A percentile compares a stretch with the other conserved stretches of the same genome.
Evolutionary conservation across 30 jellyfish, hydroid and myxozoan genomes (phyloP).

Genomic region (Turritopsis rubra): DNA sequence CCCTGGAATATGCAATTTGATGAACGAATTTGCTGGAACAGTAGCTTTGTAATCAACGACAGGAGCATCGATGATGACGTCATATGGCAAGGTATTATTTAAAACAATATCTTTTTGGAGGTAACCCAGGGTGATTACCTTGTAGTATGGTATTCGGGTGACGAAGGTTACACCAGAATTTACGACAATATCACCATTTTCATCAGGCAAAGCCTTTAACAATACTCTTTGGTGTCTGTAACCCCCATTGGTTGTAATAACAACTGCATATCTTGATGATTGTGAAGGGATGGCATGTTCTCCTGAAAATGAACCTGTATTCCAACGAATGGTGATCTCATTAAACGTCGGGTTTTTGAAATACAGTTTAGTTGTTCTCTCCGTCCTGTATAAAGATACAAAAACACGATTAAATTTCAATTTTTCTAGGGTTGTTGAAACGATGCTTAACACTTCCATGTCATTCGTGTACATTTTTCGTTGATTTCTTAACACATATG

Average conservation of each 20-base stretch:
- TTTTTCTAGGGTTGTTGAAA: background rate
- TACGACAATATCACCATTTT: background rate
- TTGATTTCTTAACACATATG: background rate
- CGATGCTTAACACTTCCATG: background rate
- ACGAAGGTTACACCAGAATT: background rate
- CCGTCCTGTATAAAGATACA: background rate
- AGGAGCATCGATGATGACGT: background rate
- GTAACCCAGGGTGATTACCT: background rate
- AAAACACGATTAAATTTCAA: background rate
- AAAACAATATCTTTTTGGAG: slow-evolving; percentile 10
- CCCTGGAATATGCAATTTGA: slow-evolving; percentile 2
- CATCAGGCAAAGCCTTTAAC: background rate
- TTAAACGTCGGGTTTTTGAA: slow-evolving; percentile 12
- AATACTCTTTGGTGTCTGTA: slow-evolving; percentile 8
- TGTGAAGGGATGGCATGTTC: background rate
- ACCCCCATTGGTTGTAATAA: slow-evolving; percentile 1
- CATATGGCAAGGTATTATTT: slow-evolving; percentile 13
- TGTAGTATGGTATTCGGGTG: slow-evolving; percentile 13
- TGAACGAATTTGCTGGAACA: background rate
- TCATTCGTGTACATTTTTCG: slow-evolving; percentile 10
- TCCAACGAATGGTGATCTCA: background rate
- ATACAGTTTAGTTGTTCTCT: background rate
- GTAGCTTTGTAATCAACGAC: background rate
- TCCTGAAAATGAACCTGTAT: background rate
- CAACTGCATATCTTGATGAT: slow-evolving; percentile 10